A percentile compares a stretch with the other conserved stretches of the same genome.
Evolutionary conservation across 2,888 invertebrate species (phyloP).

Genomic region (Chesias legatella): DNA sequence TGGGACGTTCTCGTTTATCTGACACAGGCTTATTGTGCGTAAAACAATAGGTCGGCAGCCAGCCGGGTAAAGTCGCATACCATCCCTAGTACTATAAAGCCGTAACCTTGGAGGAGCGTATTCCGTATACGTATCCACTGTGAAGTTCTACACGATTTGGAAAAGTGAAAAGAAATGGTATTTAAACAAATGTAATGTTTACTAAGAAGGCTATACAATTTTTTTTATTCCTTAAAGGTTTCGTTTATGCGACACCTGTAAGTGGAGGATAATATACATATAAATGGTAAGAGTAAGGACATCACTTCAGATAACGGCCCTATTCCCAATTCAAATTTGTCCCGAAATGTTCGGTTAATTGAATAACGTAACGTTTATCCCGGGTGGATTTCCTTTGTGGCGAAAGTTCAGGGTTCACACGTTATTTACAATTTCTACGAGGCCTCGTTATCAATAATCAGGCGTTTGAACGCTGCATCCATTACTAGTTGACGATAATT

Average conservation of each 20-base stretch:
- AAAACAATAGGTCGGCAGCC: slow-evolving; percentile 50
- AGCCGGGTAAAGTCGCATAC: slow-evolving; percentile 39
- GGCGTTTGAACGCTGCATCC: too few species aligned
- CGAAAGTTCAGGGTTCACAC: slow-evolving; percentile 23
- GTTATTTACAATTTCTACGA: slow-evolving; percentile 9
- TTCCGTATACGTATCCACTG: slow-evolving; percentile 37
- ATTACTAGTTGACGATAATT: too few species aligned
- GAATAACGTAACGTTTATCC: slow-evolving; percentile 27
- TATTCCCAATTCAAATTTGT: slow-evolving; percentile 30
- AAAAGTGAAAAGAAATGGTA: slow-evolving; percentile 34
- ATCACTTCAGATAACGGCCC: slow-evolving; percentile 27
- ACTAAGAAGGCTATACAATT: slow-evolving; percentile 8
- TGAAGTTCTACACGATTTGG: slow-evolving; percentile 38
- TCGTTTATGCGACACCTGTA: slow-evolving; percentile 22
- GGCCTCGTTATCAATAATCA: not conserved
- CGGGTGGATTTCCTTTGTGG: slow-evolving; percentile 23
- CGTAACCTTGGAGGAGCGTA: slow-evolving; percentile 48
- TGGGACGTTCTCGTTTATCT: slow-evolving; percentile 43
- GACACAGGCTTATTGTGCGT: slow-evolving; percentile 42
- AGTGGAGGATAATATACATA: slow-evolving; percentile 9
- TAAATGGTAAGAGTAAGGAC: slow-evolving; percentile 22
- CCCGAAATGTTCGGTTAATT: slow-evolving; percentile 30
- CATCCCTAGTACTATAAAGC: slow-evolving; percentile 32
- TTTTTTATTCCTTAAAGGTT: slow-evolving; percentile 17
- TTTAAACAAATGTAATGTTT: slow-evolving; percentile 25